Base-by-base conservation (phyloP, 1,140 invertebrate genomes). In the Drosophila arawakana region DNA sequence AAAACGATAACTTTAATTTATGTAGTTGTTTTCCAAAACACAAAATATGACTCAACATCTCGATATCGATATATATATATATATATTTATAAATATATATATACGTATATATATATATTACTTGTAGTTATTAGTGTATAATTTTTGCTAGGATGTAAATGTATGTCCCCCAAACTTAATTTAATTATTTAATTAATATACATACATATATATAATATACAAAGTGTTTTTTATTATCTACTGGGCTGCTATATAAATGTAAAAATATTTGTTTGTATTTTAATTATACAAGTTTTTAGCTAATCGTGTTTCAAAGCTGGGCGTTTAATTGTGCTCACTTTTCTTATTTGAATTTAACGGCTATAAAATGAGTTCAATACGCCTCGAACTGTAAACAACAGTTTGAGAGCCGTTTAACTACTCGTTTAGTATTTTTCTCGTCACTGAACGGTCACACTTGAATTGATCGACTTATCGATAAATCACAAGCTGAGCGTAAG, bases 101-200 rank as follows among this genome's bases (percentile, higher is more conserved):
- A 30, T 30, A 30, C 6, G 6, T 6, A 6, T 30, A 30, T 30
- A 30, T 30, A 30, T 30, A 30, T 86, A 88, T 88, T 71, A 81
- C 86, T 67, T 90, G 84, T 88, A 88, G 85, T 84, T 89, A 84
- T 82, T 88, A 88, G 83, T 78, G 77, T 89, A 89, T 88, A 89
- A 86, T 86, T 82, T 86, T 86, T 78, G 78, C 81, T 86, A 86
- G 82, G 83, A 86, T 86, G 83, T 86, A 85, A 85, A 86, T 86
- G 82, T 86, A 86, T 86, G 79, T 86, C 82, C 82, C 82, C 86
- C 83, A 86, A 81, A 86, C 79, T 85, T 88, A 89, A 88, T 88
- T 88, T 88, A 88, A 88, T 89, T 90, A 88, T 88, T 88, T 88
- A 89, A 88, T 76, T 88, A 90, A 88, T 89, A 89, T 89, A 84